phyloP scores from a whole-genome alignment of 2,113 vertebrate species.

The Cervus canadensis region DNA sequence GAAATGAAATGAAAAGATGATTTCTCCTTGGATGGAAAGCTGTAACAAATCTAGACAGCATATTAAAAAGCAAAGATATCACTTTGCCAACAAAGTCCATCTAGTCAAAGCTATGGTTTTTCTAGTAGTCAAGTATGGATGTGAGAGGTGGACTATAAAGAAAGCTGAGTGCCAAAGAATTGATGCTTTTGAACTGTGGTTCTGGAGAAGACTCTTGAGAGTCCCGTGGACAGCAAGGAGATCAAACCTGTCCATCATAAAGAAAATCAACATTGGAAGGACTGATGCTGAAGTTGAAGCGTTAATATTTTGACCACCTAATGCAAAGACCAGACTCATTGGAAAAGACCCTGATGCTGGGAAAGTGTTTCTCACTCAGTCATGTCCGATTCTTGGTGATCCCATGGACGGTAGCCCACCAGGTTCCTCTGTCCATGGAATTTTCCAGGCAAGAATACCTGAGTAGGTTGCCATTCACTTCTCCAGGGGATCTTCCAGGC shows the following conservation, averaged over 20 bases:
- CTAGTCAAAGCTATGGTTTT: neutral
- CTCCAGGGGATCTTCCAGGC: neutral
- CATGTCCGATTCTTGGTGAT: fast-evolving
- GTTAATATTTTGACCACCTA: neutral
- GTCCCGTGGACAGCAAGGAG: neutral
- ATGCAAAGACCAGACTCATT: neutral
- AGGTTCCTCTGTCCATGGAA: neutral
- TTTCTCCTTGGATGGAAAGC: neutral
- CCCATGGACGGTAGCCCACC: neutral
- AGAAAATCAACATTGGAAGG: neutral
- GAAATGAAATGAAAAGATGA: neutral
- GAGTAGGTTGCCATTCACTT: neutral
- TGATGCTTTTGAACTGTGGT: too few species aligned
- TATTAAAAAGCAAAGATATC: neutral
- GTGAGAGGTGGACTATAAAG: neutral
- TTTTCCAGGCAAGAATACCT: neutral
- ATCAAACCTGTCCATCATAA: neutral
- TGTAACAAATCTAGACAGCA: neutral
- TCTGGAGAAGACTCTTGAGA: neutral
- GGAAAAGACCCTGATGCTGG: neutral
- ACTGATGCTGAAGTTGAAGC: neutral
- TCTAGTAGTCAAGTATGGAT: neutral
- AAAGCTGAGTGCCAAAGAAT: neutral
- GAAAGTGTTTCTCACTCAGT: neutral
- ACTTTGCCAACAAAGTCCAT: neutral